Base-by-base conservation (phyloP, 2,888 invertebrate genomes). In the Calameuta pallipes region DNA sequence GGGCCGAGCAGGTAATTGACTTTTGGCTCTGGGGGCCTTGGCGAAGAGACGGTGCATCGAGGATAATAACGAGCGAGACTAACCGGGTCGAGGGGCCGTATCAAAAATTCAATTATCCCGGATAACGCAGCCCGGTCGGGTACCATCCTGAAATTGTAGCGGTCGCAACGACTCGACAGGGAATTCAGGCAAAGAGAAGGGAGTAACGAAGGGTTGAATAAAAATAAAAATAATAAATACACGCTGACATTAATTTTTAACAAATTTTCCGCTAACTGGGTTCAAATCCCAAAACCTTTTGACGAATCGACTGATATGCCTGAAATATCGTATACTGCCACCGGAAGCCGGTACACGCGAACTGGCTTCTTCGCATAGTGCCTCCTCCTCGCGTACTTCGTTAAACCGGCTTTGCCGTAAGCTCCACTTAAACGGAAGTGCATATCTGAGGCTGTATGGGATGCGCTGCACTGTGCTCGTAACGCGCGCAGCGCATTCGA, bases 361-460 rank as follows among this genome's bases (percentile, higher is more conserved):
- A 41, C 2, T 6, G 56, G 56, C 56, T 56, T 2, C 56, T 56
- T 15, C 56, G 56, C 23, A 9, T 3, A 56, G 23, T 9, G 23
- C 11, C 71, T 71, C 31, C 71, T 33, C 30, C 23, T 15, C 13
- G 71, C 9, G 11, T 23, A 71, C 15, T 23, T 71, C 34, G 71
- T 71, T 12, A 35, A 35, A 71, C 33, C 74, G 74, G 74, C 74
- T 74, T 74, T 74, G 74, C 74, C n/a, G 74, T 74, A 74, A 74
- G 74, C 74, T 74, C 74, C 74, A 74, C 74, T 74, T 74, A 74
- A 74, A 74, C 74, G 74, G 30, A 34, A 41, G 74, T 33, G 23
- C 12, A 74, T 36, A 23, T 34, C 74, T n/a, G 15, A 30, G 74
- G 30, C n/a, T 34, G n/a, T 6, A 23, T n/a, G 30, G 31, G 34